Evolutionary conservation across 2,113 vertebrate species (phyloP).

Genomic region (Acrocephalus kingi): DNA sequence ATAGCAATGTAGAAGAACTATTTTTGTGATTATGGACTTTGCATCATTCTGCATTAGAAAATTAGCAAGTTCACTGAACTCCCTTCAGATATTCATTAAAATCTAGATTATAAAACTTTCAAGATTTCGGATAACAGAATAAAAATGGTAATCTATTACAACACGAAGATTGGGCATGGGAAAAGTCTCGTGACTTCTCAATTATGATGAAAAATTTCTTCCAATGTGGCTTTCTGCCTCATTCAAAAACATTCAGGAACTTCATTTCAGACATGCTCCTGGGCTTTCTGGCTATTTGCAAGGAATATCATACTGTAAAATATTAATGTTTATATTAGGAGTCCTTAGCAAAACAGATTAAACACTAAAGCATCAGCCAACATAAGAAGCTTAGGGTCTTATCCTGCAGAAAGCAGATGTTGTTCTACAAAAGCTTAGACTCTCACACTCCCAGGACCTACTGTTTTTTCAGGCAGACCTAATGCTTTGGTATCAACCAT

Average conservation of each 20-base stretch:
- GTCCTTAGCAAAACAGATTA: constrained; percentile 27
- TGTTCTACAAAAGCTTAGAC: neutral
- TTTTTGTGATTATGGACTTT: neutral
- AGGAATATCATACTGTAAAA: neutral
- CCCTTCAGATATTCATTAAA: neutral
- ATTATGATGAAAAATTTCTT: neutral
- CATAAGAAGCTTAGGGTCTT: constrained; percentile 47
- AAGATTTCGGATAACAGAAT: neutral
- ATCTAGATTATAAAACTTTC: neutral
- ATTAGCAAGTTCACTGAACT: neutral
- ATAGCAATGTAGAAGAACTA: neutral
- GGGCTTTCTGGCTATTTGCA: neutral
- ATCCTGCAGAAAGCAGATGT: constrained; percentile 34
- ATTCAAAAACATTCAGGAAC: neutral
- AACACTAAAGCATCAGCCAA: neutral
- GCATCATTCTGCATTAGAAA: neutral
- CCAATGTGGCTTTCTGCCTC: neutral
- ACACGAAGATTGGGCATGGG: neutral
- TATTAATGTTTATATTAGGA: neutral
- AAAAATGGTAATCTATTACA: neutral
- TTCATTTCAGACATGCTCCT: neutral
- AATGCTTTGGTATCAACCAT: neutral
- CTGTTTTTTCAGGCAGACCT: neutral
- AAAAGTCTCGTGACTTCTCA: neutral
- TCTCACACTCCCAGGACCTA: neutral